Percentiles rank a stretch among this genome's conserved stretches.
Conservation (phyloP, 2,113 vertebrate genomes). For the Syrrhaptes paradoxus region DNA sequence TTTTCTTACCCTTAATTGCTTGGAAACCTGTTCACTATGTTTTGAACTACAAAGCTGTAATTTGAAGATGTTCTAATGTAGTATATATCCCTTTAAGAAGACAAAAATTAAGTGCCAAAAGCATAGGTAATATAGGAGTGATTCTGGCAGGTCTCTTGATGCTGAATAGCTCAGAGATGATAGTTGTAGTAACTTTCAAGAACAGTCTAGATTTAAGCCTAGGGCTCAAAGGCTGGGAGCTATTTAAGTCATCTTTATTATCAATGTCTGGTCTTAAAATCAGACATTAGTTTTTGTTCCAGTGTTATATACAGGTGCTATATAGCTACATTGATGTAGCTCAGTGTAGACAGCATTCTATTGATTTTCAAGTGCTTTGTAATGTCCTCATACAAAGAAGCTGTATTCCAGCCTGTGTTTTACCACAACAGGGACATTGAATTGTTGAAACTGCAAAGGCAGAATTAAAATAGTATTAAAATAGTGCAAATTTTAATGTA, state of each 20-base stretch:
- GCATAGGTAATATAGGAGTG: neutral
- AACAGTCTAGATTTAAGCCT: neutral
- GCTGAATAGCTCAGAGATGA: neutral
- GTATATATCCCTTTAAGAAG: neutral
- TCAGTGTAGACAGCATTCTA: neutral
- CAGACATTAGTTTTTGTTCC: neutral
- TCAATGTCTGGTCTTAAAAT: neutral
- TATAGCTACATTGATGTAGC: neutral
- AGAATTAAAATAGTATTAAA: neutral
- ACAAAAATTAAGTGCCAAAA: neutral
- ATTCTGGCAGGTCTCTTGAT: neutral
- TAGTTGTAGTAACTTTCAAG: neutral
- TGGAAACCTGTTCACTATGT: neutral
- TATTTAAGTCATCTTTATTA: conserved; percentile 10
- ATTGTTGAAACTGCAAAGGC: neutral
- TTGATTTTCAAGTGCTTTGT: neutral
- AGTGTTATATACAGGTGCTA: neutral
- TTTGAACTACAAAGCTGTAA: neutral
- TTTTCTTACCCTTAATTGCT: neutral
- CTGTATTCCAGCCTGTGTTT: neutral
- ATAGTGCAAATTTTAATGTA: neutral
- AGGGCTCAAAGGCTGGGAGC: neutral
- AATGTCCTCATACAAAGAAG: neutral
- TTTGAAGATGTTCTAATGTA: neutral
- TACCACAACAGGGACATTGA: neutral